Percentiles rank a stretch among this genome's conserved stretches.
Evolutionary conservation across 2,113 vertebrate genomes (phyloP).

Genomic region (Cephalopterus ornatus): DNA sequence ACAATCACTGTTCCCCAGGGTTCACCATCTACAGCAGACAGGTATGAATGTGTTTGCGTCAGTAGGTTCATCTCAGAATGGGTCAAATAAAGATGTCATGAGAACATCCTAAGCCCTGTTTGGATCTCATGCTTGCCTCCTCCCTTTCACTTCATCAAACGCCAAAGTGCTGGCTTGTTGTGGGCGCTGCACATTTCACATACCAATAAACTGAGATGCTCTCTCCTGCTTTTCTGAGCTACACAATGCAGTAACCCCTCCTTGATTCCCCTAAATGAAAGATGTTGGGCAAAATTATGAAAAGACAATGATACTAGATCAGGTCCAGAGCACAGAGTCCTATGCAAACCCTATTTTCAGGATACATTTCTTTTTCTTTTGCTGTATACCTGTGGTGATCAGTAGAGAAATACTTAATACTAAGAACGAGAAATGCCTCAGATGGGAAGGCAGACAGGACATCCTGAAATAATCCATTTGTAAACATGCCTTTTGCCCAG

Average conservation of each 20-base stretch:
- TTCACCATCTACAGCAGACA: accelerated
- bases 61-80: neutral
- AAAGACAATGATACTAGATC: neutral
- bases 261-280: neutral
- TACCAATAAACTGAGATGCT: neutral
- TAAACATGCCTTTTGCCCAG: neutral
- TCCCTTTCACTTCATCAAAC: neutral
- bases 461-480: neutral
- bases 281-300: neutral
- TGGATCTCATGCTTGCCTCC: neutral
- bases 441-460: neutral
- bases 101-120: neutral
- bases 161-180: neutral
- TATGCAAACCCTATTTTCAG: neutral
- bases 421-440: neutral
- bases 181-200: neutral
- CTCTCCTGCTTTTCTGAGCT: neutral
- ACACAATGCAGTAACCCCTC: neutral
- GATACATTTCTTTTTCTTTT: neutral
- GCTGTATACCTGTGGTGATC: neutral
- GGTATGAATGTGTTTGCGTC: neutral
- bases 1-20: neutral
- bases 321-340: neutral
- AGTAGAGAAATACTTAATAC: neutral
- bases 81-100: neutral